Base-by-base conservation (phyloP, 2,113 vertebrate species). In the Nestor notabilis region DNA sequence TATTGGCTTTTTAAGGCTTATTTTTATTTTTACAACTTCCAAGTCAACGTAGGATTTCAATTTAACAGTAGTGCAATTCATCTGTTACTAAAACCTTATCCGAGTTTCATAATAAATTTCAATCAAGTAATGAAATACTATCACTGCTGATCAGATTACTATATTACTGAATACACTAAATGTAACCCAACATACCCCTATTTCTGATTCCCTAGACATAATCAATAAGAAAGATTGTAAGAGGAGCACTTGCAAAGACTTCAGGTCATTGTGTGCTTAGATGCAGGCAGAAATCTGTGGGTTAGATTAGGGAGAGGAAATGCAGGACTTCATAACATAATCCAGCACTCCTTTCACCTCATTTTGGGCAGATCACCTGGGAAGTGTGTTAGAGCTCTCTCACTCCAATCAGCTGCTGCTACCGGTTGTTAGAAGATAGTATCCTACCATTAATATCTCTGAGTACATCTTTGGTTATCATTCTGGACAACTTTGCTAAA, bases 1-100 rank as follows among this genome's bases (percentile, higher is more conserved):
- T 47, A 6, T 52, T 50, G 25, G 11, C 4, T 74, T 56, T 63
- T 60, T 13, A 80, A 53, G 7, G 2, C 68, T 87, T 72, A 76
- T 53, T 18, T 90, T 80, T 46, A 20, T 44, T 92, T 86, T 79
- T 72, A 75, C 66, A 41, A 82, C 91, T 96, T 96, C 72, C 37
- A 83, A 95, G 85, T 92, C 70, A 88, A 70, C n/a, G 80, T 41
- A 95, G 55, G 63, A 60, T 81, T 96, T 84, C 60, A 84, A 81
- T 31, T 90, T 92, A 76, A 90, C 39, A 65, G 23, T 13, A 60
- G 41, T 44, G 25, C 27, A 83, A 63, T 90, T 95, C 17, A 49
- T 89, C 43, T 84, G 15, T 60, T 83, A n/a, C 43, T 83, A 56
- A 95, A 95, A 46, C 35, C 60, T 75, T 47, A 92, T 13, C 13